phyloP scores from a whole-genome alignment of 2,888 invertebrate genomes.

The Gnatocerus cornutus region DNA sequence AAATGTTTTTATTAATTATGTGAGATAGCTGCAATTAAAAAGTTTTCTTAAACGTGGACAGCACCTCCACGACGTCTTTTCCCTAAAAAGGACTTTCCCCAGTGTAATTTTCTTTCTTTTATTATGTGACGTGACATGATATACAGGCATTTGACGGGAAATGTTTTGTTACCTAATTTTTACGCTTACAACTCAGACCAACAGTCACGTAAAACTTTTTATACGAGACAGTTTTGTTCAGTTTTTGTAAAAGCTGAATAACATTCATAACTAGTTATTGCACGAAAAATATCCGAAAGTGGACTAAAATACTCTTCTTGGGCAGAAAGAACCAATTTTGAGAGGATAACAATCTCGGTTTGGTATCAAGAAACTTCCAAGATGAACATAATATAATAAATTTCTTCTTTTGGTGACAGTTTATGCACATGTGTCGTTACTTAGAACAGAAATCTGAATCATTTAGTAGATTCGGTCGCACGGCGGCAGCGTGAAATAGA shows the following conservation, averaged over 20 bases:
- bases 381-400: no score
- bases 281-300: no score
- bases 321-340: no score
- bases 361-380: no score
- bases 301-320: slow-evolving; percentile 1
- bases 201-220: slow-evolving; percentile 50
- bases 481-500: slow-evolving; percentile 23
- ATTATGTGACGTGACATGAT: slow-evolving; percentile 50
- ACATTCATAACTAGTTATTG: slow-evolving; percentile 41
- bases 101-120: slow-evolving; percentile 51
- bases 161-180: slow-evolving; percentile 50
- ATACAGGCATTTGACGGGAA: slow-evolving; percentile 45
- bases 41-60: neutral
- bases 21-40: neutral
- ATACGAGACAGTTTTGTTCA: slow-evolving; percentile 42
- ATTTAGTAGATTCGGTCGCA: slow-evolving; percentile 19
- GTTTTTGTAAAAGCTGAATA: slow-evolving; percentile 43
- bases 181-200: slow-evolving; percentile 38
- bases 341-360: no score
- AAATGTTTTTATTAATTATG: neutral
- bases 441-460: slow-evolving; percentile 11
- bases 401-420: no score
- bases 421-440: neutral
- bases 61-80: neutral
- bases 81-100: slow-evolving; percentile 36